Evolutionary conservation across 2,113 vertebrate genomes (phyloP).

Genomic region (Amphilophus citrinellus): DNA sequence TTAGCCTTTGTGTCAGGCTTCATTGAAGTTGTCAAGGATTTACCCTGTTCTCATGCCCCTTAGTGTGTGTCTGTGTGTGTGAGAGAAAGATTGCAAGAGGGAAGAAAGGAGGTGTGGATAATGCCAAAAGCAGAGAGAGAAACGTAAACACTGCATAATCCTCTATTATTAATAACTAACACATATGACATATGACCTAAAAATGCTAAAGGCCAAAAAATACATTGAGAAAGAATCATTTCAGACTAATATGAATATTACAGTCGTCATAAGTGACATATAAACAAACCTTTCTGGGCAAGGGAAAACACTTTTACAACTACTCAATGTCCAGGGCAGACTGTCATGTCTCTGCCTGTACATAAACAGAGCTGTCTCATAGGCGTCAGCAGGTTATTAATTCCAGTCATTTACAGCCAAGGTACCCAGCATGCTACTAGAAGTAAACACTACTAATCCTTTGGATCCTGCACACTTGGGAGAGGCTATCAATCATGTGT

Average conservation of each 20-base stretch:
- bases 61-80: conserved; percentile 40
- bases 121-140: conserved; percentile 43
- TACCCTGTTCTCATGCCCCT: conserved; percentile 78
- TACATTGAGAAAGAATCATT: conserved; percentile 54
- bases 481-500: conserved; percentile 80
- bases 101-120: neutral
- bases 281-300: conserved; percentile 71
- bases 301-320: conserved; percentile 63
- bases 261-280: conserved; percentile 57
- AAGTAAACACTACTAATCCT: conserved; percentile 82
- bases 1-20: conserved; percentile 75
- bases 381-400: conserved; percentile 79
- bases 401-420: conserved; percentile 78
- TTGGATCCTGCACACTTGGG: conserved; percentile 85
- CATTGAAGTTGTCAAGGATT: conserved; percentile 77
- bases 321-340: conserved; percentile 55
- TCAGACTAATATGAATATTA: conserved; percentile 50
- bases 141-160: conserved; percentile 68
- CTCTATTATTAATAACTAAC: conserved; percentile 61
- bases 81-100: neutral
- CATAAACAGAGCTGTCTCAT: conserved; percentile 77
- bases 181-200: conserved; percentile 48
- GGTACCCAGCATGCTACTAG: conserved; percentile 80
- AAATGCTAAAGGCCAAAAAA: conserved; percentile 56
- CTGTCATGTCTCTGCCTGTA: conserved; percentile 63